phyloP scores from a whole-genome alignment of 2,888 invertebrate genomes.

The Amphiduros pacificus region DNA sequence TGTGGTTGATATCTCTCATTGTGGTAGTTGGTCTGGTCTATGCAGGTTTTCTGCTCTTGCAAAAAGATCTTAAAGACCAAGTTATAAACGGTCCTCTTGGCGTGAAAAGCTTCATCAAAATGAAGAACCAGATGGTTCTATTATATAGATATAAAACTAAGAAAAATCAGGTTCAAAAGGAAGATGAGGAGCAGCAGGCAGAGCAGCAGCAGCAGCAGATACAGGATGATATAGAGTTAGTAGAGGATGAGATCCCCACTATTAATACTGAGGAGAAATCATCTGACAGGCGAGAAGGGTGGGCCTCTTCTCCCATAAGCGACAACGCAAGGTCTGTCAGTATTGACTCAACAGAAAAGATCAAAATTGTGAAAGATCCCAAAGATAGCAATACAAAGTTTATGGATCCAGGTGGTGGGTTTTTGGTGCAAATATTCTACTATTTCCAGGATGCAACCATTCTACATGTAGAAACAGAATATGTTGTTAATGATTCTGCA shows the following conservation, averaged over 20 bases:
- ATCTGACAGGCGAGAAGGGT: background rate
- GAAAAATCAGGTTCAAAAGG: background rate
- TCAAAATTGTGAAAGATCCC: too few relatives aligned
- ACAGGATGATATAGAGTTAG: too few relatives aligned
- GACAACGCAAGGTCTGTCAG: too few relatives aligned
- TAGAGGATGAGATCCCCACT: too few relatives aligned
- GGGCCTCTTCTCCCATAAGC: too few relatives aligned
- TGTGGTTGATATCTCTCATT: background rate
- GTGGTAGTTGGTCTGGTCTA: background rate
- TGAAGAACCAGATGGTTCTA: background rate
- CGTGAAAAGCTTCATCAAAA: background rate
- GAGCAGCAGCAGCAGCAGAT: too few relatives aligned
- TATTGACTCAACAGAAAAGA: too few relatives aligned
- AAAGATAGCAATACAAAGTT: too few relatives aligned
- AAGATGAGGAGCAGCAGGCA: too few relatives aligned
- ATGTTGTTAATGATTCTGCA: background rate
- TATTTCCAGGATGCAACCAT: conserved; percentile 10
- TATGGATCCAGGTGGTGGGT: too few relatives aligned
- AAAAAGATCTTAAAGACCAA: conserved; percentile 2
- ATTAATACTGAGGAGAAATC: background rate
- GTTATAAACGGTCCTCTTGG: background rate
- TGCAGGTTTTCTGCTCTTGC: conserved; percentile 5
- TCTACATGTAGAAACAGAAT: background rate
- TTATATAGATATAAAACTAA: too few relatives aligned
- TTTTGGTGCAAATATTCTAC: conserved; percentile 1